phyloP scores from a whole-genome alignment of 2,797 vertebrate genomes.

The Acanthurus leucopareius region DNA sequence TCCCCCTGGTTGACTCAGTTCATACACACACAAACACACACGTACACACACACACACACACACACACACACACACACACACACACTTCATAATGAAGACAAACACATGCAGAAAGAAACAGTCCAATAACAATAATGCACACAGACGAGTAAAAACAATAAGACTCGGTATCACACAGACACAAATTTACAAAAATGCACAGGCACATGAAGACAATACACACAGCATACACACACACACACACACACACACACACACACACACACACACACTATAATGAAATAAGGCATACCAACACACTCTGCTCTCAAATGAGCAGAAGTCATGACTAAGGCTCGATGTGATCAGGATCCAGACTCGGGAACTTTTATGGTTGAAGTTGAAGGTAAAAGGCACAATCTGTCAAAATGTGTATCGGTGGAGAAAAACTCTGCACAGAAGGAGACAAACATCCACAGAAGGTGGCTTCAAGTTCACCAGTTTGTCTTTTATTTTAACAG shows the following conservation, averaged over 20 bases:
- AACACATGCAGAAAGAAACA: conserved; percentile 8
- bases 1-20: conserved; percentile 43
- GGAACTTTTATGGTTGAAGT: background rate
- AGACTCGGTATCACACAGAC: background rate
- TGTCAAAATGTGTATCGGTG: background rate
- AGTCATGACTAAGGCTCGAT: too few relatives aligned
- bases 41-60: conserved; percentile 23
- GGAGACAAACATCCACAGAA: background rate
- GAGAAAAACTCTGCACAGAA: background rate
- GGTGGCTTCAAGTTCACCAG: background rate
- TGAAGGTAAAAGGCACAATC: background rate
- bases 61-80: conserved; percentile 23
- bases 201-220: too few relatives aligned
- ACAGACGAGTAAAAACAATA: conserved; percentile 26
- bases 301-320: too few relatives aligned
- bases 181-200: background rate
- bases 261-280: background rate
- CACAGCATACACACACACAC: background rate
- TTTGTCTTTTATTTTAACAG: background rate
- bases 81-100: conserved; percentile 31
- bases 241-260: background rate
- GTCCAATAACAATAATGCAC: conserved; percentile 19
- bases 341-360: too few relatives aligned
- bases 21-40: conserved; percentile 28
- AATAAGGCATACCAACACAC: too few relatives aligned